Evolutionary conservation across 2,888 invertebrate species (phyloP), one percentile per base, ranked within the genome.

Genomic region (Agonum fuliginosum): DNA sequence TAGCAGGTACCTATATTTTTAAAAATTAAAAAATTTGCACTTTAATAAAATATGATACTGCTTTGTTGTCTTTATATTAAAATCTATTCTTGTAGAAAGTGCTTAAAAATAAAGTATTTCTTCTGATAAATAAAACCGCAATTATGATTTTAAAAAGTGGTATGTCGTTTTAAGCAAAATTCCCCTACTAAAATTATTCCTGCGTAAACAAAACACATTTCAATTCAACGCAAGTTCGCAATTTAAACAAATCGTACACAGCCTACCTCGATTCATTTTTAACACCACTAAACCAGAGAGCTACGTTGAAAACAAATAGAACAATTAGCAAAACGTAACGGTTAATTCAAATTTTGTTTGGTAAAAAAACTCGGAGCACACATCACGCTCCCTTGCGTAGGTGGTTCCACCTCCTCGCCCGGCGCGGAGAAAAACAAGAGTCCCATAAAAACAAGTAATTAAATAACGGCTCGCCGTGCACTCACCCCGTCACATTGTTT

Each of bases 381-480:
- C 22, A 54, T 48, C 14, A 17, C 48, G 43, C n/a, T n/a, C n/a
- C n/a, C n/a, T n/a, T n/a, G 6, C 14, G 3, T 4, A 3, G 5
- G 3, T n/a, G n/a, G n/a, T n/a, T n/a, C n/a, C 43, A 3, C 22
- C 1, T 22, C 3, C 1, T 12, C 22, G 1, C 1, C 22, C 4
- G 1, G 2, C 12, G 20, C 3, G 22, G 22, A 22, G 22, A 54
- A 54, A 54, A 54, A 54, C 54, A 54, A 54, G 54, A 54, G 22
- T 22, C 19, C 24, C 54, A 54, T 54, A 54, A 54, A 54, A 54
- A 54, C 54, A 54, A 54, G 54, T 54, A 54, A 54, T 54, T 54
- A 54, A 54, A 54, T 54, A 54, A 54, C 54, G n/a, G n/a, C n/a
- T n/a, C n/a, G n/a, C n/a, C n/a, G 22, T 54, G 54, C 14, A 54